Evolutionary conservation across 2,113 vertebrate species (phyloP).

Genomic region (Equus quagga): DNA sequence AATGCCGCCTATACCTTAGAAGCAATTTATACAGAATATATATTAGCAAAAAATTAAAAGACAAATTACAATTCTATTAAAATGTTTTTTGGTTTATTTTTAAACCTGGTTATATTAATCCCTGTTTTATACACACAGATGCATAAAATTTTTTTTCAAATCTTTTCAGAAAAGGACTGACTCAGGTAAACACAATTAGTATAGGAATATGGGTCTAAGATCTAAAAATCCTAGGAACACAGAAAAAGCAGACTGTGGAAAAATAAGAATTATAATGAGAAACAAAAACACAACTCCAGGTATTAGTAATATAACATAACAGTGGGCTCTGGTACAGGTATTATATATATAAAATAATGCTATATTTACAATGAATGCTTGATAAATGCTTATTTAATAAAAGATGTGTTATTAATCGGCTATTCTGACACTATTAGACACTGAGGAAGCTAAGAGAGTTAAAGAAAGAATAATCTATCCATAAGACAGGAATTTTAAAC

Average conservation of each 20-base stretch:
- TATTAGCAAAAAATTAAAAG: background rate
- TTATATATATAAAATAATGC: background rate
- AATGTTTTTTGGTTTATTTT: background rate
- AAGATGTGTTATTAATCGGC: background rate
- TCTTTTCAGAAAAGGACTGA: constrained; percentile 34
- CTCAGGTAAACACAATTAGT: background rate
- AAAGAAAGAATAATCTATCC: background rate
- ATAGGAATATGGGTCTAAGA: background rate
- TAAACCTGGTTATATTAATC: background rate
- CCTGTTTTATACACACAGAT: background rate
- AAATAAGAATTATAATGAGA: constrained; percentile 36
- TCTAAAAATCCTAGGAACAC: constrained; percentile 9
- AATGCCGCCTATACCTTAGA: background rate
- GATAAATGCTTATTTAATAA: background rate
- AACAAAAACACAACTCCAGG: constrained; percentile 38
- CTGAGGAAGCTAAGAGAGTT: background rate
- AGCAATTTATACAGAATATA: background rate
- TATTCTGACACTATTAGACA: background rate
- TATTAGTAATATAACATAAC: background rate
- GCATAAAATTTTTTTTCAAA: background rate
- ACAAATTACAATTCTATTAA: background rate
- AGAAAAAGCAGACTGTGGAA: background rate
- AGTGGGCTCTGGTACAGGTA: background rate
- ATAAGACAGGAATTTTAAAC: background rate
- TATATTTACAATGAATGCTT: background rate